Conservation (phyloP, 2,888 invertebrate species). For the Falcaria lacertinaria region DNA sequence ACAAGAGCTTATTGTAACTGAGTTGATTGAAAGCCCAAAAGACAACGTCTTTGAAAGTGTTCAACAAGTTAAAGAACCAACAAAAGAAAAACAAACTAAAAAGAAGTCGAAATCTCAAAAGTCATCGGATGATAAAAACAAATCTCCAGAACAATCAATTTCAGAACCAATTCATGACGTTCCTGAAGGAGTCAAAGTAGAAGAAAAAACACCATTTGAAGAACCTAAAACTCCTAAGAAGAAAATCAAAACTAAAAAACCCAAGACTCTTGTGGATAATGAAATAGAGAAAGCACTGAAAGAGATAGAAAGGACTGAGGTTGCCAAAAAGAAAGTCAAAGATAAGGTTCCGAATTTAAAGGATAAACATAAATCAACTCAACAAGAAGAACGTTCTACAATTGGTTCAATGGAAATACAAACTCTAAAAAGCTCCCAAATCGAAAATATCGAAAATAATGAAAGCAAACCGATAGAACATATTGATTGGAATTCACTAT, state of each 20-base stretch:
- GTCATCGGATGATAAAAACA: conserved; percentile 2
- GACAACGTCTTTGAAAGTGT: background rate
- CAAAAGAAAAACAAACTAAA: conserved; percentile 18
- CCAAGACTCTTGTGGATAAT: conserved; percentile 34
- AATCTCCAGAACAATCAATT: conserved; percentile 3
- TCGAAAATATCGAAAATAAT: conserved; percentile 6
- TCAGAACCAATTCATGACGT: conserved; percentile 4
- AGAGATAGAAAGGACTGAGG: conserved; percentile 40
- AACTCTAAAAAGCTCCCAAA: conserved; percentile 8
- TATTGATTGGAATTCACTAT: conserved; percentile 66
- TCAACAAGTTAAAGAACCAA: conserved; percentile 2
- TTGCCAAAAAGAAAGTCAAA: conserved; percentile 38
- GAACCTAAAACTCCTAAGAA: conserved; percentile 43
- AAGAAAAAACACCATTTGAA: conserved; percentile 21
- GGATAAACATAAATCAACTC: conserved; percentile 10
- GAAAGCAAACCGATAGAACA: conserved; percentile 49
- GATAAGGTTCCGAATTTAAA: conserved; percentile 25
- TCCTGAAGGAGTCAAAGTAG: conserved; percentile 3
- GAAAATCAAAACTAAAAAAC: conserved; percentile 48
- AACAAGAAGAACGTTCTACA: conserved; percentile 1
- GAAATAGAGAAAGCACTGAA: conserved; percentile 49
- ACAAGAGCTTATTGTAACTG: background rate
- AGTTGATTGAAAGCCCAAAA: conserved; percentile 3
- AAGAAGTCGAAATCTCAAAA: conserved; percentile 29
- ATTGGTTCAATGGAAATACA: background rate